These are phyloP conservation scores for Amphipyra berbera DNA, from an alignment of 2,888 invertebrate species.

Conservation along the genomic window DNA sequence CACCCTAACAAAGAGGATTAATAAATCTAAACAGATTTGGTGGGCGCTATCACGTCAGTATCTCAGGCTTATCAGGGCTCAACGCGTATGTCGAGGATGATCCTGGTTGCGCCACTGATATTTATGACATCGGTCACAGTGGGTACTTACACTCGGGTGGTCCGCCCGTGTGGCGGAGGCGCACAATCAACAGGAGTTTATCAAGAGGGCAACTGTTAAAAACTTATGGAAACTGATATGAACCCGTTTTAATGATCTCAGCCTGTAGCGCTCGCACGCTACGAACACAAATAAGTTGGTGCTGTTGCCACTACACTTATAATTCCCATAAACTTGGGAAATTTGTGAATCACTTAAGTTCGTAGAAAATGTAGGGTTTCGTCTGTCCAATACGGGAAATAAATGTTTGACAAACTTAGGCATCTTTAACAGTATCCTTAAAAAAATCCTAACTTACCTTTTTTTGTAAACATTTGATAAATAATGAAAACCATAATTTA, in stretches of 20 bases:
- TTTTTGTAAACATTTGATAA: too few relatives aligned
- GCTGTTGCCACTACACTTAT: constrained; percentile 4
- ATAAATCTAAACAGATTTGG: constrained; percentile 68
- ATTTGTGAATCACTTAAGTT: not conserved
- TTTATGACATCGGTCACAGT: constrained; percentile 78
- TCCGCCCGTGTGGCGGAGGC: constrained; percentile 71
- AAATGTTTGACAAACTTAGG: too few relatives aligned
- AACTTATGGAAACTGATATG: constrained; percentile 75
- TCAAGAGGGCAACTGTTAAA: constrained; percentile 77
- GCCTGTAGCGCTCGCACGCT: constrained; percentile 59
- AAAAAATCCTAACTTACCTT: too few relatives aligned
- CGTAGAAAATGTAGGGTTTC: too few relatives aligned
- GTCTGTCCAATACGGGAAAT: too few relatives aligned
- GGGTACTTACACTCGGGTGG: constrained; percentile 77
- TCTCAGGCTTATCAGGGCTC: constrained; percentile 79
- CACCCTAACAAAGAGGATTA: constrained; percentile 64
- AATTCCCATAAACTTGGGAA: not conserved
- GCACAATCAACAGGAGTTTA: constrained; percentile 76
- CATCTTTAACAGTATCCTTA: too few relatives aligned
- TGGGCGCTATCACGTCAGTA: constrained; percentile 59
- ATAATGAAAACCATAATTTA: too few relatives aligned
- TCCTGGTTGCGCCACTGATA: constrained; percentile 82
- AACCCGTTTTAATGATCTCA: constrained; percentile 62
- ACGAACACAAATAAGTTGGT: constrained; percentile 45
- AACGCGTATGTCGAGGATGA: constrained; percentile 72